phyloP scores from a whole-genome alignment of 1,140 invertebrate genomes.

The Nymphalis io region DNA sequence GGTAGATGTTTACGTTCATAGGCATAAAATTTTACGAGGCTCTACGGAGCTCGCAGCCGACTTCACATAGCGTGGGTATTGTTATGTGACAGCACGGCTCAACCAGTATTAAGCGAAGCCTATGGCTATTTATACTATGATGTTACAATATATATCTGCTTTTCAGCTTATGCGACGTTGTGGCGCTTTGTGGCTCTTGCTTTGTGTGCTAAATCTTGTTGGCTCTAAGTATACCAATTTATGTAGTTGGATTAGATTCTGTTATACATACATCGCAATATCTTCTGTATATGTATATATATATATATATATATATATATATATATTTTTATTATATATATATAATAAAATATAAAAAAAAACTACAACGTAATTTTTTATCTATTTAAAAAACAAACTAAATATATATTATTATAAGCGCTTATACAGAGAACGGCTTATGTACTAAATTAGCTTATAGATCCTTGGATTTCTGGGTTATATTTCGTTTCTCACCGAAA shows the following conservation, averaged over 20 bases:
- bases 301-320: background rate
- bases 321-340: background rate
- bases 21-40: constrained; percentile 9
- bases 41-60: background rate
- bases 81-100: constrained; percentile 8
- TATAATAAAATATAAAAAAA: background rate
- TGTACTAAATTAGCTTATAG: background rate
- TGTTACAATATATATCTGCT: constrained; percentile 5
- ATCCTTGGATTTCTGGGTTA: background rate
- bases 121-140: constrained; percentile 6
- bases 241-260: background rate
- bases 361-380: no score
- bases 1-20: background rate
- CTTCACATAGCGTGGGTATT: background rate
- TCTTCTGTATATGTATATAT: no score
- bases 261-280: no score
- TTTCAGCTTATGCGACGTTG: background rate
- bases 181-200: background rate
- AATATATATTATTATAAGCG: background rate
- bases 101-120: background rate
- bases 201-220: background rate
- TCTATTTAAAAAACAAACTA: background rate
- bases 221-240: background rate
- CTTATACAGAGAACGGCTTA: background rate
- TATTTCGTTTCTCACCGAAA: constrained; percentile 6